Percentiles rank a stretch among this genome's conserved stretches.
These are phyloP conservation scores for Pteronura brasiliensis DNA, from an alignment of 2,113 vertebrate genomes.

Conservation along the genomic window DNA sequence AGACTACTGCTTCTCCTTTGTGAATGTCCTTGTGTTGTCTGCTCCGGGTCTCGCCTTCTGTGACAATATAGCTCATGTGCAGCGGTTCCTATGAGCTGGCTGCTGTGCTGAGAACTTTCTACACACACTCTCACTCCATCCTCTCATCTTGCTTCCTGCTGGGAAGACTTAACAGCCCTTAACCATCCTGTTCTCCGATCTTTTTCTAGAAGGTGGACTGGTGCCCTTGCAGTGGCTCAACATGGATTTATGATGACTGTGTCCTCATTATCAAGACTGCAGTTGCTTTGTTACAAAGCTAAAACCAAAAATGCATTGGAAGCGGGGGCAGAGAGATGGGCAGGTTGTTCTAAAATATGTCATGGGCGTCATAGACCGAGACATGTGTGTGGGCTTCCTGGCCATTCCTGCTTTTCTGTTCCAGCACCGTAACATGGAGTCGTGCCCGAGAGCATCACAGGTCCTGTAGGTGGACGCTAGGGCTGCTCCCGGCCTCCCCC, in stretches of 20 bases:
- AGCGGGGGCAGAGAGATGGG: background rate
- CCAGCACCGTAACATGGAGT: background rate
- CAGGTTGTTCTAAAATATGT: background rate
- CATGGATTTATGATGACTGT: background rate
- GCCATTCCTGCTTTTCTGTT: background rate
- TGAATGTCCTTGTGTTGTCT: background rate
- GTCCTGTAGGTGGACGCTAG: fast-evolving
- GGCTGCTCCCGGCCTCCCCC: background rate
- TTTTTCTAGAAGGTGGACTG: background rate
- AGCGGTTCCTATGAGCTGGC: fast-evolving
- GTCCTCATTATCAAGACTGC: background rate
- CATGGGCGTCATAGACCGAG: background rate
- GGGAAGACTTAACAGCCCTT: background rate
- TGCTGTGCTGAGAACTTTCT: background rate
- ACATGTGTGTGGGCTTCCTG: background rate
- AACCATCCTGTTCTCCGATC: background rate
- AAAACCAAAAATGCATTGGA: background rate
- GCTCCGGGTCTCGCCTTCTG: background rate
- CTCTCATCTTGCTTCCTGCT: background rate
- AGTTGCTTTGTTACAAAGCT: background rate
- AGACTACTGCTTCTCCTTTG: background rate
- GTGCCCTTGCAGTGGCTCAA: background rate
- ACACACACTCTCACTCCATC: background rate
- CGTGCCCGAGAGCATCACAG: background rate
- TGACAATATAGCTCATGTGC: fast-evolving